Evolutionary conservation across 2,888 invertebrate species (phyloP), one percentile per base, ranked within the genome.

Genomic region (Eurois occulta): DNA sequence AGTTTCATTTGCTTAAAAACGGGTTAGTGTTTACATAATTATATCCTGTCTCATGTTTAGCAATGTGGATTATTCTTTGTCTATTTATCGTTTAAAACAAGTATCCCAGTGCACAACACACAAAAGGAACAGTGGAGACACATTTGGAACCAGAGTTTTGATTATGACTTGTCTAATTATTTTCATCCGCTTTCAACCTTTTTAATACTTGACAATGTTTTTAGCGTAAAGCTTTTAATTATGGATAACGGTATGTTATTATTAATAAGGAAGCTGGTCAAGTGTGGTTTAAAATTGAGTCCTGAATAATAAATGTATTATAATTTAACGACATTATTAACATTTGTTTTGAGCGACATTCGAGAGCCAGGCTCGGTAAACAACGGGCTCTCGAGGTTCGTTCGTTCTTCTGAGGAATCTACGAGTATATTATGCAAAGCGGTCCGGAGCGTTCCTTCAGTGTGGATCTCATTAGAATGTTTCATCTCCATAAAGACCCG

Each of bases 341-440:
- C 38, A 81, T 85, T 82, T 81, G 77, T 82, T 85, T 82, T 71
- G 67, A 65, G 74, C 55, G 41, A 72, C 55, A 74, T 74, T 71
- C 65, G 18, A 60, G 52, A 72, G 69, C 32, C 60, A 43, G 46
- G 38, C 24, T 43, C 62, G 28, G 73, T 77, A 88, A 88, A 86
- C 82, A 87, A 86, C 52, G 58, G 46, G 58, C 73, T 72, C 70
- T 82, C 55, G 46, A 81, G 43, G 2, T 43, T 67, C 72, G 65
- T 71, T 72, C n/a, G n/a, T n/a, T 86, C 77, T 79, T 76, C 67
- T 69, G 75, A 84, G 48, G 75, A 74, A 74, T 84, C 73, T 77
- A 35, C 4, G n/a, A 35, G 4, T 35, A 79, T 85, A 87, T 79
- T 87, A 86, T 84, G 86, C 58, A 86, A 87, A 88, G 73, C 74